Evolutionary conservation across 2,113 vertebrate species (phyloP), one percentile per base, ranked within the genome.

Genomic region (Prunella fulvescens): DNA sequence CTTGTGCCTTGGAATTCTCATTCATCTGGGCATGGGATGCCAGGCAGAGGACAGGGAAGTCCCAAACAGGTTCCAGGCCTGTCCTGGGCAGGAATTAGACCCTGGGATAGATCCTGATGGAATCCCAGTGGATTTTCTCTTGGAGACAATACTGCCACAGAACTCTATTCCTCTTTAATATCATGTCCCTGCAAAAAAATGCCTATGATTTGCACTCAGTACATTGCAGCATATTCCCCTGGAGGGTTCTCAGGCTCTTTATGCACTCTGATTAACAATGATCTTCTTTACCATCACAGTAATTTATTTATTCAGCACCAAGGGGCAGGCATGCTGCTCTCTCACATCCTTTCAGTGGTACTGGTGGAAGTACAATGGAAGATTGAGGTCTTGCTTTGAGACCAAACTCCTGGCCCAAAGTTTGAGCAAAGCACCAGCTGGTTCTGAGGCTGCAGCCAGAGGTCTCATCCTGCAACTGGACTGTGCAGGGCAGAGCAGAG

Each of bases 211-310:
- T 94, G 44, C 3, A 5, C 66, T 88, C 61, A 64, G 0, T 85
- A 53, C 66, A 53, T 53, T 60, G 37, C 85, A 94, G 35, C 44
- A 65, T 69, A 25, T 87, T 91, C 53, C 90, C 78, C 81, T 76
- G 61, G 74, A 89, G 95, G 60, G 14, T 92, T 86, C 84, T 56
- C 35, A 84, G 81, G 29, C 61, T 89, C 60, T 85, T 95, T 79
- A 94, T 58, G 35, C 44, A 62, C 70, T 91, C 51, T 93, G 89
- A 93, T 91, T 93, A 95, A 87, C 95, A 94, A 82, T 85, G 62
- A 80, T 93, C 65, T 94, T 45, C 66, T 72, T 82, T 69, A 65
- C 61, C 33, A 72, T 65, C 40, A 53, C 31, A 61, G 78, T 85
- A 76, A 91, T 92, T 91, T 82, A 81, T 91, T 94, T 92, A 80